Base-by-base conservation (phyloP, 2,797 vertebrate genomes). In the Sebastiscus tertius region DNA sequence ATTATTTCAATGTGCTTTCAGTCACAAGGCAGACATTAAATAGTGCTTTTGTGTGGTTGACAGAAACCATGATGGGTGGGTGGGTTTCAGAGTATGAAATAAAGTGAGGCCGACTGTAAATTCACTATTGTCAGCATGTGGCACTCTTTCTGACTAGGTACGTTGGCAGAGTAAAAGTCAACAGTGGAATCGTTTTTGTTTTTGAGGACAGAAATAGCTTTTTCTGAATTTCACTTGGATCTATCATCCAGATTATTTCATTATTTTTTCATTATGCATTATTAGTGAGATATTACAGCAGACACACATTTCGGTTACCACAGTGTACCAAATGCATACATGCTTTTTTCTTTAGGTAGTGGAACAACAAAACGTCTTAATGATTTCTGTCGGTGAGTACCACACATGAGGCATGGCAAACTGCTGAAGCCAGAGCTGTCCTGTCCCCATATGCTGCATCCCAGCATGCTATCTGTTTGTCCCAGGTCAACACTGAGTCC, bases 391-490 rank as follows among this genome's bases (percentile, higher is more conserved):
- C 26, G 26, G 3, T 39, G 27, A 74, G 69, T 33, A 55, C 26
- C 63, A 70, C 55, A 52, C 20, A 16, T 13, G 16, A 77, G 59
- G 65, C 22, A 70, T 24, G 52, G 36, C 11, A 61, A 81, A 69
- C 63, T 77, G 72, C 68, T 66, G 49, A 70, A 77, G 67, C 75
- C 63, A 49, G 65, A 72, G 36, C 29, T 78, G 64, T 82, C 79
- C 81, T 83, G 67, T 87, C 73, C 72, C 88, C 88, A 91, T 80
- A 81, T 88, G 87, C 66, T 85, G 80, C 75, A 89, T 87, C 90
- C 89, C 84, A 89, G 89, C 86, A 92, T 89, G 87, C 87, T 81
- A 60, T 90, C 78, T 94, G 92, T 95, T 94, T 94, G 94, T 93
- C 91, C 62, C 86, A 24, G 87, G 93, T 94, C 93, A 95, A 95